These are phyloP conservation scores for Cynodonichthys magdalenae DNA, from an alignment of 2,797 vertebrate genomes.

Conservation along the genomic window DNA sequence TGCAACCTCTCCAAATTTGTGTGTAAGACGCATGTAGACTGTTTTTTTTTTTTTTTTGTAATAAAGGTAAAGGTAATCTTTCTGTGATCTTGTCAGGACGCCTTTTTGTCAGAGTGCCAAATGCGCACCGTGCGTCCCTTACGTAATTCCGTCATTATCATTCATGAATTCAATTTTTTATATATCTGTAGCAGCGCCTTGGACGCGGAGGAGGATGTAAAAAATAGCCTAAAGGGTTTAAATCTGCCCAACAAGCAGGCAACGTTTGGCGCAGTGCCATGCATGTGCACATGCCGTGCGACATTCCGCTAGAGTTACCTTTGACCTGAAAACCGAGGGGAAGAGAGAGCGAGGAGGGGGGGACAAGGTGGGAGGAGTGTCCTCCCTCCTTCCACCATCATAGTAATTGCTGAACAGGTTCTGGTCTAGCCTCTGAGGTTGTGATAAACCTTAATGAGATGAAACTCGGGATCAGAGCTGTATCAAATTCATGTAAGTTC, in stretches of 20 bases:
- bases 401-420: slow-evolving; percentile 35
- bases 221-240: neutral
- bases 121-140: slow-evolving; percentile 46
- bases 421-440: slow-evolving; percentile 10
- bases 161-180: slow-evolving; percentile 48
- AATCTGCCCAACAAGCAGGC: slow-evolving; percentile 2
- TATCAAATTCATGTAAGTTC: slow-evolving; percentile 50
- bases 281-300: slow-evolving; percentile 32
- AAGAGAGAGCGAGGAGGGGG: neutral
- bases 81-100: slow-evolving; percentile 27
- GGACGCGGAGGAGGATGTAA: slow-evolving; percentile 8
- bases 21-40: too few relatives aligned
- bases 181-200: slow-evolving; percentile 2
- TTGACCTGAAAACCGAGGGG: slow-evolving; percentile 40
- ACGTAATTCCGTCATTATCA: slow-evolving; percentile 49
- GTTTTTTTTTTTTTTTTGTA: too few relatives aligned
- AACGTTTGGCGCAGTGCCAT: neutral
- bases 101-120: slow-evolving; percentile 59
- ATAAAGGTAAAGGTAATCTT: slow-evolving; percentile 13
- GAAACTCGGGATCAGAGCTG: slow-evolving; percentile 37
- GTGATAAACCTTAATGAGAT: slow-evolving; percentile 28
- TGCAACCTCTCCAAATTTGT: slow-evolving; percentile 13
- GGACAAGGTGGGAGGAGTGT: slow-evolving; percentile 11
- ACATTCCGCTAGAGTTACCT: slow-evolving; percentile 63
- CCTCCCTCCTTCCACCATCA: slow-evolving; percentile 15